Evolutionary conservation across 1,140 invertebrate genomes (phyloP), one percentile per base, ranked within the genome.

Genomic region (Conus betulinus): DNA sequence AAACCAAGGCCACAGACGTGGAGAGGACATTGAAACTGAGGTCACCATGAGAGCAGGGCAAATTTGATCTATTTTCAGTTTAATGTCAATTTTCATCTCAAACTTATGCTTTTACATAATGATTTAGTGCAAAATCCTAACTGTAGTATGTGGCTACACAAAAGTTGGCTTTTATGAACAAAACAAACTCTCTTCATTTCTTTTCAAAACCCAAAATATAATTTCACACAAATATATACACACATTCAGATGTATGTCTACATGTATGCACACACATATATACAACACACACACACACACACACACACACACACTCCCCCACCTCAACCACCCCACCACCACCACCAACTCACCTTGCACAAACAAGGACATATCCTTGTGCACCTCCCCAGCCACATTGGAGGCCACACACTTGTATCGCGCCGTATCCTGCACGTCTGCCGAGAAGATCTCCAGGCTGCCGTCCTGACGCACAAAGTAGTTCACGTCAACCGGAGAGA

Each of bases 351-450:
- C 76, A 94, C 94, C 93, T 87, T 94, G 90, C 11, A 96, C 95
- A 90, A 92, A 92, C 0, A 96, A 89, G 25, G 93, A 92, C 84
- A 95, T 92, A 39, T 92, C 87, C 91, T 95, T 95, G 53, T 93
- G 93, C 15, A 94, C 92, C 82, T 94, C 91, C 17, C 96, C 96
- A 71, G 95, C 96, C 25, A 92, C 87, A 90, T 96, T 96, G 7
- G 93, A 93, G 63, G 96, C 96, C 15, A 94, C 89, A 93, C 96
- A 96, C 25, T 93, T 95, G 91, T 96, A 96, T 3, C 87, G 87
- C 10, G 94, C 96, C 74, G 94, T 93, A 90, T 96, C 95, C 1
- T 90, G 85, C 17, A 94, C 88, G 39, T 94, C 92, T 57, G 94
- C 93, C 60, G 93, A 94, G 87, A 93, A 93, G 25, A 96, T 95